Base-by-base conservation (phyloP, 2,888 invertebrate species). In the Tetragonula carbonaria region DNA sequence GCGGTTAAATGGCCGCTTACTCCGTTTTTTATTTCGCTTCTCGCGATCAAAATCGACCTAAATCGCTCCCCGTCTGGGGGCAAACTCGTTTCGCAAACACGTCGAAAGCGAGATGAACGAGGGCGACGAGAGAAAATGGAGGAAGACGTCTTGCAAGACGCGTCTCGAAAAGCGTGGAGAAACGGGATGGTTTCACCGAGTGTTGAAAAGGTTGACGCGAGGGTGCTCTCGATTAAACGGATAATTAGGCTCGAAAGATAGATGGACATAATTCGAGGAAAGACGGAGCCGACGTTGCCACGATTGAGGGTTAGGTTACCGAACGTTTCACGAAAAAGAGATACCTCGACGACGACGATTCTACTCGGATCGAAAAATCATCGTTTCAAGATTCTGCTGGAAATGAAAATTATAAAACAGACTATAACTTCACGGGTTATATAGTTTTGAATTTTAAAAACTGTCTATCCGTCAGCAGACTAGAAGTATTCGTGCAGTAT, bases 171-270 rank as follows among this genome's bases (percentile, higher is more conserved):
- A 77, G 77, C 50, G 76, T 74, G 16, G 74, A 68, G 70, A 78
- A 74, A 66, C 77, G 59, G 79, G 73, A 80, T 78, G 59, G 74
- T 55, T 57, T 33, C 33, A 33, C 50, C n/a, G 67, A 74, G 84
- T 77, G 84, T 72, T 74, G 79, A 67, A 28, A 80, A 78, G 80
- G 70, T 74, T 53, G 79, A 80, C 63, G 71, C 82, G 74, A 80
- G 84, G 82, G 72, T 79, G 82, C 80, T 90, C 85, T 85, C 86
- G 88, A 90, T 89, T 89, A 87, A 90, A 84, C 85, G 80, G 82
- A 79, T 88, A 90, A 90, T 90, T 90, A 88, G 85, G 68, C 79
- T 62, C 59, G 70, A 67, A 83, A 90, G 87, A 90, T 87, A 83
- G 87, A 88, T 87, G 85, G 82, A 76, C 73, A 82, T 81, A 87